phyloP scores from a whole-genome alignment of 2,113 vertebrate species.

The Taxidea taxus region DNA sequence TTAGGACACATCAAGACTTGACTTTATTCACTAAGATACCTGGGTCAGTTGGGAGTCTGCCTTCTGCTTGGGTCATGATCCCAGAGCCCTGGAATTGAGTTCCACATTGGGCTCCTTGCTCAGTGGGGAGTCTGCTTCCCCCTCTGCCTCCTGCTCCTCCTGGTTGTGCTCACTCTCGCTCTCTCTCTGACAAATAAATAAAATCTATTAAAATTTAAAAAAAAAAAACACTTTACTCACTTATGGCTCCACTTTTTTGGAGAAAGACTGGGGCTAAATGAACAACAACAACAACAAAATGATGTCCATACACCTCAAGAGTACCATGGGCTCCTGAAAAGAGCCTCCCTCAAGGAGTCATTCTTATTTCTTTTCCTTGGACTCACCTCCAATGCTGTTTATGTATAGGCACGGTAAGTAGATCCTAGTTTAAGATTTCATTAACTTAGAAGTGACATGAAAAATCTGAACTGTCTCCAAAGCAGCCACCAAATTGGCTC shows the following conservation, averaged over 20 bases:
- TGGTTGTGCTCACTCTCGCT: too few species aligned
- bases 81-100: too few species aligned
- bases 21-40: neutral
- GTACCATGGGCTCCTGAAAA: neutral
- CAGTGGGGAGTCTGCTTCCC: too few species aligned
- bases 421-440: neutral
- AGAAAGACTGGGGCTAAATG: rapidly evolving
- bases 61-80: too few species aligned
- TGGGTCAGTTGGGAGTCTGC: too few species aligned
- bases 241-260: neutral
- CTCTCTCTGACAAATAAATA: too few species aligned
- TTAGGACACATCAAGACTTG: neutral
- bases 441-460: neutral
- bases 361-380: neutral
- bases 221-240: neutral
- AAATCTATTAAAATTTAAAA: too few species aligned
- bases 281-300: neutral
- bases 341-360: neutral
- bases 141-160: too few species aligned
- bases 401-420: neutral
- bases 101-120: too few species aligned
- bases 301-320: neutral
- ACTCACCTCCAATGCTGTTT: neutral
- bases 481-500: neutral
- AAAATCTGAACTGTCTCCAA: neutral